Base-by-base conservation (phyloP, 2,113 vertebrate species). In the Gallinago jamesoni region DNA sequence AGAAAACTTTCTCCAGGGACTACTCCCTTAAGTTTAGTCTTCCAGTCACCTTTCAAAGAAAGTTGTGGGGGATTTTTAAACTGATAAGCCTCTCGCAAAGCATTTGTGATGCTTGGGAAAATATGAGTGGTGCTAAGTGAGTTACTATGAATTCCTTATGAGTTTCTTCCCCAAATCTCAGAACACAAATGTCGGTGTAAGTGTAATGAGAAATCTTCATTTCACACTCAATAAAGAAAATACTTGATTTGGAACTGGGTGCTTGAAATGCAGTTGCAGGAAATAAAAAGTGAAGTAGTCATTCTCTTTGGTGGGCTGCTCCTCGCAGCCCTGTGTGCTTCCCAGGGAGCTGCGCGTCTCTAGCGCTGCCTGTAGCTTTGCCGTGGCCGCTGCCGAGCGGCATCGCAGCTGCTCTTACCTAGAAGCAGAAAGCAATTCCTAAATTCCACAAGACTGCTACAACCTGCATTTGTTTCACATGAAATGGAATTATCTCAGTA, bases 41-140 rank as follows among this genome's bases (percentile, higher is more conserved):
- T 67, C 10, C 6, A 5, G 27, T 43, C 47, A 22, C 33, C 64
- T 77, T 89, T 83, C 52, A 56, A 39, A 74, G 43, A 52, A 20
- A 45, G 6, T 50, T 21, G 5, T 35, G 16, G 1, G 39, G 28
- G 14, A 45, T 69, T 94, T 93, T 92, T 92, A 11, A 60, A 69
- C 53, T 59, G 15, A 8, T 57, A 47, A 70, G 10, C 22, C 50
- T 84, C 66, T 67, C 43, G 45, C 45, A 47, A 45, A 53, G 25
- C 31, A 17, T 47, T 81, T 70, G 23, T 4, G 5, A 30, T 7
- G 14, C 52, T 60, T 76, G n/a, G 27, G 39, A 60, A 90, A 80
- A 39, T 1, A 0, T 74, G 23, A 35, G 33, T 0, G 1, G 13
- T 0, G 0, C 52, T 56, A 24, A 3, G 2, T 37, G 20, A 28